Evolutionary conservation across 2,888 invertebrate species (phyloP).

Genomic region (Hemicrepidius hirtus): DNA sequence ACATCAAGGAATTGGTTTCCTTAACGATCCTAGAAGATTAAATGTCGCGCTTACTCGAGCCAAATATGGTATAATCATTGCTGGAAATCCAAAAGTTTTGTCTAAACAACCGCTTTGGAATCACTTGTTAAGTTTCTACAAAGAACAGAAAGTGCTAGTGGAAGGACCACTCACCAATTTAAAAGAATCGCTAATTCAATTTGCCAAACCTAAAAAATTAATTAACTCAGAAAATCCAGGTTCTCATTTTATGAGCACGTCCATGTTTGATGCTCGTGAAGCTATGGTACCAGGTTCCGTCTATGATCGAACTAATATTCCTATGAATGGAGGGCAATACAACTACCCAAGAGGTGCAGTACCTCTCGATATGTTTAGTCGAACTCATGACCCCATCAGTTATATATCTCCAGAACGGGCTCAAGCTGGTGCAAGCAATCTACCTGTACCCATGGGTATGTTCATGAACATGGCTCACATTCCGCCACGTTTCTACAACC

Average conservation of each 20-base stretch:
- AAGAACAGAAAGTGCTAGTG: slow-evolving; percentile 96
- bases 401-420: slow-evolving; percentile 92
- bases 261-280: slow-evolving; percentile 97
- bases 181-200: slow-evolving; percentile 96
- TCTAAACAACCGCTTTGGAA: slow-evolving; percentile 99
- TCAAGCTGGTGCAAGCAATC: slow-evolving; percentile 83
- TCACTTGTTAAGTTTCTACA: slow-evolving; percentile 96
- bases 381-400: slow-evolving; percentile 92
- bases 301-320: slow-evolving; percentile 83
- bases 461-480: slow-evolving; percentile 92
- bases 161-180: slow-evolving; percentile 98
- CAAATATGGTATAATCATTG: slow-evolving; percentile 97
- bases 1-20: slow-evolving; percentile 98
- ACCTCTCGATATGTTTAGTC: slow-evolving; percentile 78
- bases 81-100: slow-evolving; percentile 98
- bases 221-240: slow-evolving; percentile 96
- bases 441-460: slow-evolving; percentile 96
- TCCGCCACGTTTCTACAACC: slow-evolving; percentile 85
- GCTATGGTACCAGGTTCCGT: slow-evolving; percentile 95
- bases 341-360: slow-evolving; percentile 67
- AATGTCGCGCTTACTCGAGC: slow-evolving; percentile 99
- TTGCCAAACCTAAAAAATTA: slow-evolving; percentile 97
- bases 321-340: slow-evolving; percentile 66
- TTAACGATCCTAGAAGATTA: slow-evolving; percentile 97
- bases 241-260: slow-evolving; percentile 97